A percentile compares a stretch with the other conserved stretches of the same genome.
phyloP scores from a whole-genome alignment of 92 coral and sea anemone genomes.

The Siderastrea siderea region DNA sequence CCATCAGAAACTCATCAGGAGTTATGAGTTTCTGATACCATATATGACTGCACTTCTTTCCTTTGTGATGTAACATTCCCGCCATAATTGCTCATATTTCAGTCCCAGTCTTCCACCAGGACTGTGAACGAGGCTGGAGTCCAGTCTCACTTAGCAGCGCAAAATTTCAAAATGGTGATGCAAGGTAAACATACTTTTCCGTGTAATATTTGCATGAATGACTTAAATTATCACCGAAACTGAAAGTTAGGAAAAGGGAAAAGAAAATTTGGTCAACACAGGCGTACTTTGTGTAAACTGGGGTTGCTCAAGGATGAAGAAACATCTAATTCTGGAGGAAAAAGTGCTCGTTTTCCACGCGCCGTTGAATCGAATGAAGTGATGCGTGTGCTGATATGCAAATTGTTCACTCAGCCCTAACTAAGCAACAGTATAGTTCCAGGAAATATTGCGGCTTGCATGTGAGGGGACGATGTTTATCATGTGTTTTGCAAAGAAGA shows the following conservation, averaged over 20 bases:
- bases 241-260: background rate
- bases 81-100: too few relatives aligned
- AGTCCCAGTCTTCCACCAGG: conserved; percentile 7
- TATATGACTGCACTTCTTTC: background rate
- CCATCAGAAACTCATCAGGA: too few relatives aligned
- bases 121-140: background rate
- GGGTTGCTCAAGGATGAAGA: background rate
- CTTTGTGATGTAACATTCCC: conserved; percentile 7
- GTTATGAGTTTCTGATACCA: background rate
- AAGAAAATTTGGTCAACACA: too few relatives aligned
- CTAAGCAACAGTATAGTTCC: conserved; percentile 3
- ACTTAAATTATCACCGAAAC: background rate
- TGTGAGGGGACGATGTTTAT: too few relatives aligned
- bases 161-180: background rate
- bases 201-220: conserved; percentile 19
- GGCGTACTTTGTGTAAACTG: too few relatives aligned
- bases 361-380: background rate
- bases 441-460: background rate
- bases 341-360: background rate
- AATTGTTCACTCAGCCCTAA: conserved; percentile 22
- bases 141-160: background rate
- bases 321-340: background rate
- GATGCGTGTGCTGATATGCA: conserved; percentile 3
- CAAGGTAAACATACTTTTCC: background rate
- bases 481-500: background rate